A percentile compares a stretch with the other conserved stretches of the same genome.
Evolutionary conservation across 2,888 invertebrate species (phyloP).

Genomic region (Cynaeus angustus): DNA sequence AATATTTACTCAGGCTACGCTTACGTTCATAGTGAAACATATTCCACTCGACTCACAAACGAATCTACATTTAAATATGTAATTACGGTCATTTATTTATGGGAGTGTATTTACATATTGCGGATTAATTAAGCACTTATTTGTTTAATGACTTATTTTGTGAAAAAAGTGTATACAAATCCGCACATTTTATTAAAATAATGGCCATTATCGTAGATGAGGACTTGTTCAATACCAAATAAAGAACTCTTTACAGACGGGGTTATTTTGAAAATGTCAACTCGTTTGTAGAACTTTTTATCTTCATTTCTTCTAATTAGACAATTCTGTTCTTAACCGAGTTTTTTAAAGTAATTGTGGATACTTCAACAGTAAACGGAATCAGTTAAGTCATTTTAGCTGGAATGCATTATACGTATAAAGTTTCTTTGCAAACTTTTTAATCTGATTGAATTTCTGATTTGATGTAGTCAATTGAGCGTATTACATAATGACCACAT

Average conservation of each 20-base stretch:
- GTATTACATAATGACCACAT: too few relatives aligned
- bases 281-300: not conserved
- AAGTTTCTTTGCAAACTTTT: too few relatives aligned
- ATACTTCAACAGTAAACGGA: not conserved
- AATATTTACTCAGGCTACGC: constrained; percentile 1
- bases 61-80: constrained; percentile 2
- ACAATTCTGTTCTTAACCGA: not conserved
- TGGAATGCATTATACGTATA: too few relatives aligned
- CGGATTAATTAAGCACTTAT: not conserved
- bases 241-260: not conserved
- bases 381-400: constrained; percentile 1
- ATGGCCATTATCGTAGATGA: not conserved
- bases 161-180: not conserved
- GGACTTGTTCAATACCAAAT: too few relatives aligned
- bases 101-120: constrained; percentile 2
- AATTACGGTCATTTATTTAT: not conserved
- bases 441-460: too few relatives aligned
- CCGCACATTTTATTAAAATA: not conserved
- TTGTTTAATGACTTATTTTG: not conserved
- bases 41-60: not conserved
- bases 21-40: not conserved
- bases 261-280: not conserved
- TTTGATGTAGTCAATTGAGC: too few relatives aligned
- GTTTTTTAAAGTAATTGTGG: not conserved
- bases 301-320: not conserved